Base-by-base conservation (phyloP, 2,888 invertebrate genomes). In the Tinea trinotella region DNA sequence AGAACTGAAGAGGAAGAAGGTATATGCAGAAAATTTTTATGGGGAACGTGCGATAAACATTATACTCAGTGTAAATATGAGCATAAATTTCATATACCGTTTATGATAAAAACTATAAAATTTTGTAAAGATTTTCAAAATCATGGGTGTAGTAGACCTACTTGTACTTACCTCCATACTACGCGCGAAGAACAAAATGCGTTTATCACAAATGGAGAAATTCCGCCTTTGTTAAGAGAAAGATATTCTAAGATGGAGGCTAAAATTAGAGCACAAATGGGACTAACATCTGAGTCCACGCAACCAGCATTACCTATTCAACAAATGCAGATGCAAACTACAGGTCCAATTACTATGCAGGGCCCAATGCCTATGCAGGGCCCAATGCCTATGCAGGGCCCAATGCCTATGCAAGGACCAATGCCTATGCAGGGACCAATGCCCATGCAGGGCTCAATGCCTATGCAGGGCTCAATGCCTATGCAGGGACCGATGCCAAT, bases 81-180 rank as follows among this genome's bases (percentile, higher is more conserved):
- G 0, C 81, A 82, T 54, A 73, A 74, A 22, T 60, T 78, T 12
- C 70, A 75, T n/a, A 61, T 70, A 6, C 70, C 76, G 4, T 69
- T 66, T 20, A 78, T 83, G 77, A 74, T 71, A 66, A 63, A 65
- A 1, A 74, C 73, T 9, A 58, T 84, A 2, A 71, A 70, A 53
- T 83, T 84, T 57, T 84, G 84, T 53, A 80, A 80, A 61, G 75
- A 84, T 55, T 74, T 64, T 58, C 84, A 84, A 61, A 84, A 84
- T 56, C 63, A 68, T 7, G 75, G 75, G 3, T 84, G 84, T 55
- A 62, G 57, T 1, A 62, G 79, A 44, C 67, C 70, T 20, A 70
- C 70, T 54, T 83, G 84, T 56, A 73, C 70, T 0, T 84, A 74
- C 59, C 61, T 83, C 3, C 83, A 82, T 48, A 63, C 75, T 0